A percentile compares a stretch with the other conserved stretches of the same genome.
Conservation (phyloP, 2,797 vertebrate species). For the Hyperoplus lanceolatus region DNA sequence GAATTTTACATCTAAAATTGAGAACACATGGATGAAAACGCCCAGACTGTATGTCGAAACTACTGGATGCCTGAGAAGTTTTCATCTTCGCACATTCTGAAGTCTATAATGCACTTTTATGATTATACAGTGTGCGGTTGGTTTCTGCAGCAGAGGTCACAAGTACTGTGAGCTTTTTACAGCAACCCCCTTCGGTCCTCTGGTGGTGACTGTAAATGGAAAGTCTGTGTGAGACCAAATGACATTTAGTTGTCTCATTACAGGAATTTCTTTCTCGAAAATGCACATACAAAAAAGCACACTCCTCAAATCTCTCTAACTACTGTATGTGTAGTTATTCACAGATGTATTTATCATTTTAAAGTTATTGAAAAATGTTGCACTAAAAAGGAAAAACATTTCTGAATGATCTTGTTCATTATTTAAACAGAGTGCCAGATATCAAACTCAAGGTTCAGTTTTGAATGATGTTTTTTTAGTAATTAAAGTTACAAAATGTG, state of each 20-base stretch:
- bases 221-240: conserved; percentile 51
- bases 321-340: not conserved
- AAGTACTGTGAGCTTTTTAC: conserved; percentile 32
- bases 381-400: not conserved
- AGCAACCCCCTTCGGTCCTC: conserved; percentile 26
- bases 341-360: not conserved
- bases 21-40: conserved; percentile 41
- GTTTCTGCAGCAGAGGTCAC: conserved; percentile 47
- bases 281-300: not conserved
- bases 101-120: conserved; percentile 43
- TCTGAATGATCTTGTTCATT: not conserved
- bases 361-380: not conserved
- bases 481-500: not conserved
- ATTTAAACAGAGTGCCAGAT: not conserved
- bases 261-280: conserved; percentile 40
- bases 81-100: conserved; percentile 46
- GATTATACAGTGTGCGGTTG: conserved; percentile 56
- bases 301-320: not conserved
- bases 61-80: conserved; percentile 37
- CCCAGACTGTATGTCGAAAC: not conserved
- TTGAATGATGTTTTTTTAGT: not conserved
- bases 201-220: conserved; percentile 53
- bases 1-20: conserved; percentile 46
- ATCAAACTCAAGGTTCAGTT: conserved; percentile 2
- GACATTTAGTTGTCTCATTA: conserved; percentile 42